Evolutionary conservation across 2,797 vertebrate genomes (phyloP).

Genomic region (Phoebastria nigripes): DNA sequence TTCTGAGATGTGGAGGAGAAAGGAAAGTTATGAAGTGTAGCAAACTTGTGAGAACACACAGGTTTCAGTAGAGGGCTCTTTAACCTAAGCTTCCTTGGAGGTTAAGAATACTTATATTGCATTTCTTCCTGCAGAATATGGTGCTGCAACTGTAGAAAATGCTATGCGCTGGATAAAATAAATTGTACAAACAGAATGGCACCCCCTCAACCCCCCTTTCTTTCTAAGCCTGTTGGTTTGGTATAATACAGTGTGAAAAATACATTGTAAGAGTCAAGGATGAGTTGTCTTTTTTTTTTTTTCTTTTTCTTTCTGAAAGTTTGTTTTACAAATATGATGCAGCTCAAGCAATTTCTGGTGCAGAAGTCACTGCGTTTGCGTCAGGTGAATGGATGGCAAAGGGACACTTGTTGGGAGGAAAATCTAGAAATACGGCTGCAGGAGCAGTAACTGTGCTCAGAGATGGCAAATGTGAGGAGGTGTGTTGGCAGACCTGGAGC

Average conservation of each 20-base stretch:
- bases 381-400: neutral
- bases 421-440: neutral
- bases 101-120: neutral
- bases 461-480: neutral
- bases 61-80: neutral
- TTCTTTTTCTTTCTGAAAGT: neutral
- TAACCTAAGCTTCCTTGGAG: neutral
- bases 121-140: neutral
- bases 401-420: neutral
- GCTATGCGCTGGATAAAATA: neutral
- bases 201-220: no score
- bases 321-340: neutral
- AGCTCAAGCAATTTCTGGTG: neutral
- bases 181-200: neutral
- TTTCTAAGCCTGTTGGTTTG: neutral
- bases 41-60: neutral
- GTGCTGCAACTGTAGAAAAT: neutral
- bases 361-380: neutral
- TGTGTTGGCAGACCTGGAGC: neutral
- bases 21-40: neutral
- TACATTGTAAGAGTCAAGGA: neutral
- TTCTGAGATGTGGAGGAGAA: neutral
- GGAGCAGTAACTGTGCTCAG: neutral
- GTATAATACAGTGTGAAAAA: neutral
- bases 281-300: no score